Percentiles rank a stretch among this genome's conserved stretches.
These are phyloP conservation scores for Tragulus kanchil DNA, from an alignment of 2,113 vertebrate species.

Conservation along the genomic window DNA sequence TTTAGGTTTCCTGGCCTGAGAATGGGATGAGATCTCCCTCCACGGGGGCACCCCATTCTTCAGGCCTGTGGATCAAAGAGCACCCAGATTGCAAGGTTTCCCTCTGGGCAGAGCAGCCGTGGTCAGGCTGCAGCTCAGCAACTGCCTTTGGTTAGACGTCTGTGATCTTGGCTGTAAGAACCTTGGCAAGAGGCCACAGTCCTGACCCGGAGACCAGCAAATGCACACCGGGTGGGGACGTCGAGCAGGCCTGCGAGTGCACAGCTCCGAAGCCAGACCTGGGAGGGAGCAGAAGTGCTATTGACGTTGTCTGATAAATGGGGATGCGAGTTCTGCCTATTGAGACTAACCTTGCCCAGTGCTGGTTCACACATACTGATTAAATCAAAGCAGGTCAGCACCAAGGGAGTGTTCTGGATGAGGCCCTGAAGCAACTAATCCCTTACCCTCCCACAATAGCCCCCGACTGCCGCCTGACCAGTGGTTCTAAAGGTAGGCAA, in stretches of 20 bases:
- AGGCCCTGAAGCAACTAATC: not conserved
- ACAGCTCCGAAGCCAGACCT: fast-evolving
- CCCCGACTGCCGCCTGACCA: not conserved
- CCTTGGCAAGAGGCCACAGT: not conserved
- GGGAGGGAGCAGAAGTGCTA: fast-evolving
- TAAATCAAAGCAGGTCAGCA: not conserved
- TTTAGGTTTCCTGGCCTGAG: not conserved
- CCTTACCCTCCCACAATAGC: not conserved
- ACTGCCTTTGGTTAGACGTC: not conserved
- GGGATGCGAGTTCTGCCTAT: not conserved
- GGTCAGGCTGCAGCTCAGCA: not conserved
- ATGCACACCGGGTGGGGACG: fast-evolving
- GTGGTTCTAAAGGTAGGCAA: not conserved
- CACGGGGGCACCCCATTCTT: fast-evolving
- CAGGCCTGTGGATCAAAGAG: fast-evolving
- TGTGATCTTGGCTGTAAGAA: not conserved
- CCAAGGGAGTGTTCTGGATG: not conserved
- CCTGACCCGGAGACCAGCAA: not conserved
- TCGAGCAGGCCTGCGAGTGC: fast-evolving
- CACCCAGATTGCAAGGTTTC: not conserved
- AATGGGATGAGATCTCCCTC: not conserved
- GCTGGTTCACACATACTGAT: fast-evolving
- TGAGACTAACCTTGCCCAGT: not conserved
- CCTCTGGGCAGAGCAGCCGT: not conserved
- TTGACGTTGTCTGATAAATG: fast-evolving